Evolutionary conservation across 2,888 invertebrate genomes (phyloP).

Genomic region (Ophion obscuratus): DNA sequence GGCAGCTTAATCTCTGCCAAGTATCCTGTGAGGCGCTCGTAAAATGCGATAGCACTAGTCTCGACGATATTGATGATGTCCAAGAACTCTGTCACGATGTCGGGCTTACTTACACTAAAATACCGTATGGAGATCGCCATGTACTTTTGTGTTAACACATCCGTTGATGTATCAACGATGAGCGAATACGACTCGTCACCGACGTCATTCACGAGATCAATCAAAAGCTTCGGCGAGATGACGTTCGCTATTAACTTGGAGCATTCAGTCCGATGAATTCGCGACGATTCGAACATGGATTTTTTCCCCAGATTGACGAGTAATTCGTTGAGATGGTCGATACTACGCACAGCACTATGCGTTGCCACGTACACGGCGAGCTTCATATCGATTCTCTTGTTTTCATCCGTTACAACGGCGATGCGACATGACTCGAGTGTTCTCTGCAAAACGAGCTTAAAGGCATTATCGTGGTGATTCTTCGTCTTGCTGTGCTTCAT

Average conservation of each 20-base stretch:
- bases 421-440: slow-evolving; percentile 32
- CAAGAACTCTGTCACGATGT: slow-evolving; percentile 70
- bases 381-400: slow-evolving; percentile 46
- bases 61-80: slow-evolving; percentile 65
- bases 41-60: slow-evolving; percentile 33
- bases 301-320: slow-evolving; percentile 61
- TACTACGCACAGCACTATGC: slow-evolving; percentile 64
- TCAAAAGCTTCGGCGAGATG: slow-evolving; percentile 64
- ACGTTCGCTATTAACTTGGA: slow-evolving; percentile 69
- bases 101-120: slow-evolving; percentile 59
- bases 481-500: slow-evolving; percentile 51
- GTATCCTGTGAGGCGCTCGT: neutral
- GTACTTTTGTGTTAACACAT: slow-evolving; percentile 69
- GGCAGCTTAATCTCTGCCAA: neutral
- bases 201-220: slow-evolving; percentile 69
- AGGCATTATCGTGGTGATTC: slow-evolving; percentile 49
- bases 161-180: slow-evolving; percentile 72
- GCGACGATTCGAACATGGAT: slow-evolving; percentile 44
- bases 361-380: slow-evolving; percentile 61
- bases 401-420: slow-evolving; percentile 48
- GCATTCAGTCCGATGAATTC: slow-evolving; percentile 70
- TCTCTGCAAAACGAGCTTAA: slow-evolving; percentile 45
- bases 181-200: slow-evolving; percentile 66
- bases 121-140: slow-evolving; percentile 70
- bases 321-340: slow-evolving; percentile 68